These are phyloP conservation scores for Steinernema hermaphroditum DNA, from an alignment of 2,888 invertebrate species.

Conservation along the genomic window DNA sequence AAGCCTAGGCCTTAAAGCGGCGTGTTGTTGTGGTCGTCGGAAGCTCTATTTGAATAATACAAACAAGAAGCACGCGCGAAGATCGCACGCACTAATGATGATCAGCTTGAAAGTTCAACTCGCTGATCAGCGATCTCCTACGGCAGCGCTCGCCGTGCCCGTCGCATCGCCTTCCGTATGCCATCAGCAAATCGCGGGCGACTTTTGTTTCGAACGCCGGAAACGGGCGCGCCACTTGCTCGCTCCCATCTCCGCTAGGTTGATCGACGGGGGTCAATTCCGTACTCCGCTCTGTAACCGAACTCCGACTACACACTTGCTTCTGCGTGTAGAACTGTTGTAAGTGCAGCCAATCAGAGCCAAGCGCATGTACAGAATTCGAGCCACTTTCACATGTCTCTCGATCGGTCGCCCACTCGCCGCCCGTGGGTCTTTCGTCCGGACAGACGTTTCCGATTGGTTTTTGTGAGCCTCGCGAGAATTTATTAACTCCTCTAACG, in stretches of 20 bases:
- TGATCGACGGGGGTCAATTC: too few relatives aligned
- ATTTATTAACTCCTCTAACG: slow-evolving; percentile 1
- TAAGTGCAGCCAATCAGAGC: neutral
- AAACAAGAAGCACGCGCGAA: slow-evolving; percentile 24
- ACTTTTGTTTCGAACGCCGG: slow-evolving; percentile 5
- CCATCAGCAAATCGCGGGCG: neutral
- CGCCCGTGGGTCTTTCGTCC: too few relatives aligned
- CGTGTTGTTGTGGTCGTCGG: neutral
- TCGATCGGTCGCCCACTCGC: too few relatives aligned
- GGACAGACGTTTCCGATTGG: neutral
- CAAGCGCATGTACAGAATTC: neutral
- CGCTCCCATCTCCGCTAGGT: too few relatives aligned
- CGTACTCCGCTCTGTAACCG: too few relatives aligned
- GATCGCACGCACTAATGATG: slow-evolving; percentile 27
- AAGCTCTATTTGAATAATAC: slow-evolving; percentile 10
- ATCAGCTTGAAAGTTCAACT: slow-evolving; percentile 9
- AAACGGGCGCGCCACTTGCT: slow-evolving; percentile 20
- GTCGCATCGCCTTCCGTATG: neutral
- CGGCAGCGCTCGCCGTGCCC: neutral
- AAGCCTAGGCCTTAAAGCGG: neutral
- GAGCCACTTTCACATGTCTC: slow-evolving; percentile 2
- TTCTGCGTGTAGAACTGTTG: neutral
- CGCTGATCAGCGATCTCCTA: slow-evolving; percentile 24
- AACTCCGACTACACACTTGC: too few relatives aligned
- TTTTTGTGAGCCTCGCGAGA: neutral